Evolutionary conservation across 2,888 invertebrate genomes (phyloP), one percentile per base, ranked within the genome.

Genomic region (Diabrotica balteata): DNA sequence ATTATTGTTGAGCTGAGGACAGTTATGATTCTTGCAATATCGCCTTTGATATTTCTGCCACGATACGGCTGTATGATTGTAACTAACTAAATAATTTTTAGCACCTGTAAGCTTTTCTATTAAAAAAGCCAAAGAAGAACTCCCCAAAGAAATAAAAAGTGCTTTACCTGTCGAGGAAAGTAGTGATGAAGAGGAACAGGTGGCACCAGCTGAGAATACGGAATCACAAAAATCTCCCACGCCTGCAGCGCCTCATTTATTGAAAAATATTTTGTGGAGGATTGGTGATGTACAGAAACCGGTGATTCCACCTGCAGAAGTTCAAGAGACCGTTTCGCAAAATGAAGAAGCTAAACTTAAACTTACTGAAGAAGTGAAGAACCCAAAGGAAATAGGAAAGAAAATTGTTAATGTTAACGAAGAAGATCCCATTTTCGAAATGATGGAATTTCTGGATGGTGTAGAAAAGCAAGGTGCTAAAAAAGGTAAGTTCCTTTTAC

Each of bases 21-120:
- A 32, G 5, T 32, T 32, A 2, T 32, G 32, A 32, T 32, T 4
- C 32, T 32, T 32, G 3, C 32, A 0, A 32, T 32, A 32, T 32
- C 32, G 32, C 5, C 4, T 32, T 2, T 32, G 32, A 32, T 32
- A 32, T 32, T 32, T 32, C 32, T 32, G 32, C 32, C 32, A 32
- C 32, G 32, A 32, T 32, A 32, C 2, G 32, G 3, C 32, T 4
- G 32, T 2, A 32, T 2, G 32, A 32, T 32, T 32, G 32, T 32
- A 32, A 32, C 32, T 0, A 2, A 32, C 17, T 62, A 47, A n/a
- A 6, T 11, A 68, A 59, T 63, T 69, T 74, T 17, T 82, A 90
- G 91, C 88, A 8, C 91, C 93, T 0, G 93, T 95, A 0, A 92
- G 93, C 67, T 95, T 95, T 82, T 95, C 94, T 0, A 94, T 95